phyloP scores from a whole-genome alignment of 2,113 vertebrate genomes.

The Oreochromis spilurus region DNA sequence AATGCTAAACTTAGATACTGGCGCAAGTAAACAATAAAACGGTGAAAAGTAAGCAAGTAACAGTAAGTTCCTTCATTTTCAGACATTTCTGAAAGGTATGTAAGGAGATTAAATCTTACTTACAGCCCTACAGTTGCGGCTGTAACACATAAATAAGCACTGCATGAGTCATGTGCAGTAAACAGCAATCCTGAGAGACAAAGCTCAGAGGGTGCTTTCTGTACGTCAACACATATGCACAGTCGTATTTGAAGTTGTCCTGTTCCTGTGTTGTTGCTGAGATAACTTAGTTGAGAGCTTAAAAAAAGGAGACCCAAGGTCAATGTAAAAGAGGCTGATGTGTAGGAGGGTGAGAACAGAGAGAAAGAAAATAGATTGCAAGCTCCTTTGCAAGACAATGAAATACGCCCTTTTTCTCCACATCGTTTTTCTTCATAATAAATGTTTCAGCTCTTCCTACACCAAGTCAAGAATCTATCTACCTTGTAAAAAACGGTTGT shows the following conservation, averaged over 20 bases:
- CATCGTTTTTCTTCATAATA: background rate
- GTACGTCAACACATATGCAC: background rate
- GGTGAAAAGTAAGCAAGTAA: background rate
- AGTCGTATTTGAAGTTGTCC: background rate
- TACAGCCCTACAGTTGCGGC: background rate
- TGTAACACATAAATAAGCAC: background rate
- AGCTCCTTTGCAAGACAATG: background rate
- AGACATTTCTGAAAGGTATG: background rate
- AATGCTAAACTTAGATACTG: background rate
- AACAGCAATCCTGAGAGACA: background rate
- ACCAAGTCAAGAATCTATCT: background rate
- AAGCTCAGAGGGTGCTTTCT: background rate
- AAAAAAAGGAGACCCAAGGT: background rate
- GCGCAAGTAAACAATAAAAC: background rate
- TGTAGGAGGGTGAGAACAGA: background rate
- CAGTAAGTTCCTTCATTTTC: background rate
- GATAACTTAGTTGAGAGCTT: conserved; percentile 5
- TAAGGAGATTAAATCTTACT: background rate
- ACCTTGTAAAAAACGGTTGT: background rate
- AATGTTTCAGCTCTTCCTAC: background rate
- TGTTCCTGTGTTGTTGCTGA: conserved; percentile 28
- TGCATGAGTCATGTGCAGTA: background rate
- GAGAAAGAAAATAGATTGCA: background rate
- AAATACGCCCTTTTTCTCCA: background rate
- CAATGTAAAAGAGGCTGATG: background rate